phyloP scores from a whole-genome alignment of 2,888 invertebrate species.

The Cataglyphis albicans region DNA sequence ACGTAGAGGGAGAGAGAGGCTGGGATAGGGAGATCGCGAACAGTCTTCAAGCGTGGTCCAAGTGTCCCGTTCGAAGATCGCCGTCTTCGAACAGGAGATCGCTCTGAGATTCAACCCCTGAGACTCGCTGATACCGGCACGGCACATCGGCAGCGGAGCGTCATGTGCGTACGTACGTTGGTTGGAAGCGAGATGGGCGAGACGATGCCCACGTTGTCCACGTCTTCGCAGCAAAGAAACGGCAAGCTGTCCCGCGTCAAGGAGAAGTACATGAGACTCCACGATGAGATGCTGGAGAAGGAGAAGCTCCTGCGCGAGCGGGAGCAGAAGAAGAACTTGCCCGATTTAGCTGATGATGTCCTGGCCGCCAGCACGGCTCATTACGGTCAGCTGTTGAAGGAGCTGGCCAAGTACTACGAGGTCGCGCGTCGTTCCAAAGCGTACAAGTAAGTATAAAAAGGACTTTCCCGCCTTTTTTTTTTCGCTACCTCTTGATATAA shows the following conservation, averaged over 20 bases:
- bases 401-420: slow-evolving; percentile 84
- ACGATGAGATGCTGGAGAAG: slow-evolving; percentile 78
- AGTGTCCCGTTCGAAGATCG: not conserved
- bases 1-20: not conserved
- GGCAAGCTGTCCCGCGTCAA: slow-evolving; percentile 76
- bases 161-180: slow-evolving; percentile 80
- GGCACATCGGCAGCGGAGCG: slow-evolving; percentile 15
- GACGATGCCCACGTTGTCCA: slow-evolving; percentile 35
- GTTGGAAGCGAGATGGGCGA: slow-evolving; percentile 64
- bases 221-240: slow-evolving; percentile 37
- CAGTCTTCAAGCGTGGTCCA: not conserved
- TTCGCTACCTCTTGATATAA: not conserved
- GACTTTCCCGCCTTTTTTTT: not conserved
- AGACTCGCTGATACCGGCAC: not conserved
- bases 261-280: slow-evolving; percentile 80
- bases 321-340: slow-evolving; percentile 73
- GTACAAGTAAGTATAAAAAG: slow-evolving; percentile 86
- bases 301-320: slow-evolving; percentile 50
- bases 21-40: not conserved
- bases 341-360: slow-evolving; percentile 86
- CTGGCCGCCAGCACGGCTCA: slow-evolving; percentile 87
- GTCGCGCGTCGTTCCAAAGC: slow-evolving; percentile 86
- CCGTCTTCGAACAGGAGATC: not conserved
- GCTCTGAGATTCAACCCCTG: too few relatives aligned
- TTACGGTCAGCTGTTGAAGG: slow-evolving; percentile 86